Base-by-base conservation (phyloP, 1,140 invertebrate species). In the Nymphalis io region DNA sequence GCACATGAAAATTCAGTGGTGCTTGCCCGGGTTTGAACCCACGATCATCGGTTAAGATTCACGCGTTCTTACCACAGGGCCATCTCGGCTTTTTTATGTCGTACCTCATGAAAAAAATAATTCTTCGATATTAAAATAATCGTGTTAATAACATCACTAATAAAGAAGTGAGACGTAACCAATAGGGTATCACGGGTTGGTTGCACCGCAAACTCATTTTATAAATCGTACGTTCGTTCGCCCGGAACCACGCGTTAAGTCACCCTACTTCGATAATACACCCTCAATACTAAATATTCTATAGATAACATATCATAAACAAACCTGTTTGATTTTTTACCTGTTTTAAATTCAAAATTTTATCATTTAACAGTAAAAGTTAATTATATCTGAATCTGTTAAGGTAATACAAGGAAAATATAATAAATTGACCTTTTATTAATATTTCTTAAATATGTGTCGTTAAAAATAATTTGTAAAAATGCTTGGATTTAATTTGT, bases 161-260 rank as follows among this genome's bases (percentile, higher is more conserved):
- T 78, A 85, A 88, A 88, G 79, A 88, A 90, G 87, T 91, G 83
- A 91, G 89, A 89, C 85, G 87, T 91, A 91, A 88, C 86, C 89
- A 85, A 91, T 89, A 86, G 86, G 86, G 86, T 90, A 88, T 85
- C 83, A 86, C 85, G 85, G 87, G 75, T 85, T 88, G 86, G 87
- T 88, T 85, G 88, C 87, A 88, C 87, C 87, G 85, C 88, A 91
- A 91, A 91, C 89, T 91, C 89, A 88, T 91, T 91, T 89, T 91
- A 89, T 91, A 91, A 91, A 91, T 91, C 87, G 89, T 75, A 70
- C 77, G 81, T 75, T 75, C 84, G 81, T 68, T 86, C 82, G 84
- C 64, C 84, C 89, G 87, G 89, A 91, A 91, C 89, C 85, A 83
- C 82, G 84, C 87, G 85, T 85, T 86, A 88, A 76, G 78, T 78